Percentiles rank a stretch among this genome's conserved stretches.
phyloP scores from a whole-genome alignment of 2,113 vertebrate species.

The Ifrita kowaldi region DNA sequence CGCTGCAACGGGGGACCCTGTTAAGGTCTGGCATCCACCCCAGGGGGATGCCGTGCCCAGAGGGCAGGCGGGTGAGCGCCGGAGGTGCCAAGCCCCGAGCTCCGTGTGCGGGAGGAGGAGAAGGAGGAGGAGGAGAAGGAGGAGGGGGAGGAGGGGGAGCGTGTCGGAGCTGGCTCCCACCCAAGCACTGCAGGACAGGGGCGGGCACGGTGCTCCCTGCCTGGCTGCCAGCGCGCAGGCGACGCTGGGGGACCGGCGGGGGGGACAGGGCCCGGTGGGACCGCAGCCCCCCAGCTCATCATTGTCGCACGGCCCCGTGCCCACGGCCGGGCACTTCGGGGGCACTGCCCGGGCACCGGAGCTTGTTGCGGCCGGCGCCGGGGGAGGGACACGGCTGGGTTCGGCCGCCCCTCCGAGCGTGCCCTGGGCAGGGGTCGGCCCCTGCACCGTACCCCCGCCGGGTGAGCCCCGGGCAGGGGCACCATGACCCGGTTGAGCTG shows the following conservation, averaged over 20 bases:
- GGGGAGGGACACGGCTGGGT: neutral
- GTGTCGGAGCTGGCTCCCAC: constrained; percentile 38
- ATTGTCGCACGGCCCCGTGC: neutral
- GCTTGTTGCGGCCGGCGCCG: neutral
- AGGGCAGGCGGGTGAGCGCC: neutral
- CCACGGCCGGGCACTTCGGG: neutral
- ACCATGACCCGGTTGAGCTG: constrained; percentile 58
- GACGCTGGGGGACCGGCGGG: constrained; percentile 21
- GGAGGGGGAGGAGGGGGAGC: constrained; percentile 23
- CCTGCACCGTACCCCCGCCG: neutral
- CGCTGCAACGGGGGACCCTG: neutral
- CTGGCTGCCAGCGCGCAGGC: constrained; percentile 53
- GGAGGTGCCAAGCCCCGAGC: neutral
- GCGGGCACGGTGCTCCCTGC: constrained; percentile 56
- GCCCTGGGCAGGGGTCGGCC: neutral
- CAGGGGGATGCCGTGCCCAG: neutral
- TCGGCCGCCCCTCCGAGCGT: neutral
- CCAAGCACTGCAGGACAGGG: constrained; percentile 62
- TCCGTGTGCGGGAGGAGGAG: neutral
- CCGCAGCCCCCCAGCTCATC: neutral
- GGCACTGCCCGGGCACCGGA: neutral
- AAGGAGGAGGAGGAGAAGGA: neutral
- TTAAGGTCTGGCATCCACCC: neutral
- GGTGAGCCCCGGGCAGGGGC: neutral
- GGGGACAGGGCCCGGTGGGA: neutral